A percentile compares a stretch with the other conserved stretches of the same genome.
phyloP scores from a whole-genome alignment of 23 tunicate species.

The Diplosoma virens region DNA sequence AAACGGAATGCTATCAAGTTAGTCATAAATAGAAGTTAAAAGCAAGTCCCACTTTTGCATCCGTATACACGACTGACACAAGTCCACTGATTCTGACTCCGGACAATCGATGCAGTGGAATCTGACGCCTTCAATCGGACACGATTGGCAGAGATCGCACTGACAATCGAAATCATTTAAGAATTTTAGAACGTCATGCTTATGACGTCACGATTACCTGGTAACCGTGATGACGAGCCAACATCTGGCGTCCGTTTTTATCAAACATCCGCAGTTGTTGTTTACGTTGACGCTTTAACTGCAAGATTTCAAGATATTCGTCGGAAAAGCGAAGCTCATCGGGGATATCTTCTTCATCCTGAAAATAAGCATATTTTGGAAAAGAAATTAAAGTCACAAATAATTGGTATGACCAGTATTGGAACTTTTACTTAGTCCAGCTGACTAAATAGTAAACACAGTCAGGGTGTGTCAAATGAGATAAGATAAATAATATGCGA shows the following conservation, averaged over 20 bases:
- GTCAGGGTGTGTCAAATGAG: too few species aligned
- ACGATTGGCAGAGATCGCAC: constrained; percentile 76
- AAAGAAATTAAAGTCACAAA: neutral
- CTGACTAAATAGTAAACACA: neutral
- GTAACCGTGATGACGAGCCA: constrained; percentile 73
- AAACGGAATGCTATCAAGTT: too few species aligned
- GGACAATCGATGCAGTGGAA: constrained; percentile 93
- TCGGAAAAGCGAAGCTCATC: constrained; percentile 60
- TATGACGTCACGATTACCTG: constrained; percentile 35
- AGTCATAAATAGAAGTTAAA: too few species aligned
- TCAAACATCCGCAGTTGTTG: constrained; percentile 39
- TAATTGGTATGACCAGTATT: neutral
- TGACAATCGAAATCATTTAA: neutral
- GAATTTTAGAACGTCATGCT: neutral
- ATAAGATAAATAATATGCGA: too few species aligned
- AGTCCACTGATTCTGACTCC: constrained; percentile 50
- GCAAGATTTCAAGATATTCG: constrained; percentile 76
- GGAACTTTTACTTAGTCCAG: neutral
- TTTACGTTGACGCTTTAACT: constrained; percentile 56
- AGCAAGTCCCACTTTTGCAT: constrained; percentile 35
- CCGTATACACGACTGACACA: constrained; percentile 83
- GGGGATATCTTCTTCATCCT: constrained; percentile 92
- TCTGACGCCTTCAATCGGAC: constrained; percentile 77
- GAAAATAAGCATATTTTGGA: neutral
- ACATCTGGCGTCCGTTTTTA: constrained; percentile 44